Conservation (phyloP, 2,797 vertebrate species). For the Cyprinodon diabolis region DNA sequence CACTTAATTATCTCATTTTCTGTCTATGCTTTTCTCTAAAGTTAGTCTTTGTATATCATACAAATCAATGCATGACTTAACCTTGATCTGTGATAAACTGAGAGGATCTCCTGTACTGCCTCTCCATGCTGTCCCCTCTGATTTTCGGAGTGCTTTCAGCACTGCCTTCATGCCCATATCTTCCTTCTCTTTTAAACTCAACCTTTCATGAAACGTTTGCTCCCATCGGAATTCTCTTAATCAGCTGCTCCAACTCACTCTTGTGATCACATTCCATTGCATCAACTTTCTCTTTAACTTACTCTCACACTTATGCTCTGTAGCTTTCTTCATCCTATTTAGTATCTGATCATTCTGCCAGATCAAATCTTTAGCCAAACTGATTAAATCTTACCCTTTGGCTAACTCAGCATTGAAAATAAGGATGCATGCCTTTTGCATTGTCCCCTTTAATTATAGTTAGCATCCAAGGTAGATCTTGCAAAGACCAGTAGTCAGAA, state of each 20-base stretch:
- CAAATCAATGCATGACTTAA: slow-evolving; percentile 69
- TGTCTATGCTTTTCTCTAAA: slow-evolving; percentile 54
- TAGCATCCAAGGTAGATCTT: slow-evolving; percentile 60
- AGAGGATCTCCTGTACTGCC: slow-evolving; percentile 49
- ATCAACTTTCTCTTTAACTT: slow-evolving; percentile 38
- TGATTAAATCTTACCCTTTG: slow-evolving; percentile 65
- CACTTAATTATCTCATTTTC: slow-evolving; percentile 40
- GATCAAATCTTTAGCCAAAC: slow-evolving; percentile 49
- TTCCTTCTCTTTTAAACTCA: slow-evolving; percentile 60
- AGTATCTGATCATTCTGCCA: slow-evolving; percentile 66
- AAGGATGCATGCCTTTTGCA: slow-evolving; percentile 48
- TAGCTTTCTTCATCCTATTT: slow-evolving; percentile 19
- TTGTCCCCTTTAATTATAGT: slow-evolving; percentile 64
- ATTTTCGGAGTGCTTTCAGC: slow-evolving; percentile 52
- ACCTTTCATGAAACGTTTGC: slow-evolving; percentile 70
- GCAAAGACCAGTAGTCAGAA: slow-evolving; percentile 55
- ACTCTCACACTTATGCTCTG: slow-evolving; percentile 9
- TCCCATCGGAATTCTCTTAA: slow-evolving; percentile 78
- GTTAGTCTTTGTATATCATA: slow-evolving; percentile 60
- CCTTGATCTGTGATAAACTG: slow-evolving; percentile 73
- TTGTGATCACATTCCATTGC: slow-evolving; percentile 72
- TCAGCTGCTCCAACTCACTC: slow-evolving; percentile 71
- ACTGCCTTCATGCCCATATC: slow-evolving; percentile 50
- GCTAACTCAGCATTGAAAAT: slow-evolving; percentile 54
- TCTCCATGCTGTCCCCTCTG: slow-evolving; percentile 60